Base-by-base conservation (phyloP, 2,113 vertebrate genomes). In the Oxygymnocypris stewartii region DNA sequence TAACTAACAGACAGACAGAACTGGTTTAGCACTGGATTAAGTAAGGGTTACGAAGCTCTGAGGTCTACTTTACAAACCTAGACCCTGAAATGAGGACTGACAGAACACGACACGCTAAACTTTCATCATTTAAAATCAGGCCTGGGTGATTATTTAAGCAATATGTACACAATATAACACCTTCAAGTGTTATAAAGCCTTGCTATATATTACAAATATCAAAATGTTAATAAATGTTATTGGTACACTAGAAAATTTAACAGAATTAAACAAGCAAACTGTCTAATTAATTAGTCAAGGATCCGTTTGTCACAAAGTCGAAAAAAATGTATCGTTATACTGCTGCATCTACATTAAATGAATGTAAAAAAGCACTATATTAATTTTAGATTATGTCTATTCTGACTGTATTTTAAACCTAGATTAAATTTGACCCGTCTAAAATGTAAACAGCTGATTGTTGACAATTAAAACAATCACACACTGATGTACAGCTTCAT, bases 11-110 rank as follows among this genome's bases (percentile, higher is more conserved):
- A 49, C 51, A 63, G 84, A 57, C 57, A 61, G 57, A 67, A 59
- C 47, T 20, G 49, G 59, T 42, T 49, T 23, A 78, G 78, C 90
- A 91, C 89, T 89, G 89, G 91, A 91, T 90, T 87, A 91, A 87
- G 90, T 93, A 89, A 91, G 91, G 85, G 87, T 88, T 88, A 87
- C 82, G 71, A 67, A 9, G 0, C 63, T 4, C 74, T 1, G 6
- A 80, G 40, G 40, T 81, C 79, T 63, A 1, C 23, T 25, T 67
- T 9, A 65, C 1, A 9, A 78, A 35, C 25, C 25, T 18, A 81
- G 2, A 25, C 14, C 11, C 25, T 5, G 47, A 78, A 31, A 18
- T 31, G 47, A 54, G 8, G 25, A 23, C 35, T 61, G 10, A 79
- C 31, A 59, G 77, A 79, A 59, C 37, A 40, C 3, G 11, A 61